Base-by-base conservation (phyloP, 2,113 vertebrate genomes). In the Amphiprion percula region DNA sequence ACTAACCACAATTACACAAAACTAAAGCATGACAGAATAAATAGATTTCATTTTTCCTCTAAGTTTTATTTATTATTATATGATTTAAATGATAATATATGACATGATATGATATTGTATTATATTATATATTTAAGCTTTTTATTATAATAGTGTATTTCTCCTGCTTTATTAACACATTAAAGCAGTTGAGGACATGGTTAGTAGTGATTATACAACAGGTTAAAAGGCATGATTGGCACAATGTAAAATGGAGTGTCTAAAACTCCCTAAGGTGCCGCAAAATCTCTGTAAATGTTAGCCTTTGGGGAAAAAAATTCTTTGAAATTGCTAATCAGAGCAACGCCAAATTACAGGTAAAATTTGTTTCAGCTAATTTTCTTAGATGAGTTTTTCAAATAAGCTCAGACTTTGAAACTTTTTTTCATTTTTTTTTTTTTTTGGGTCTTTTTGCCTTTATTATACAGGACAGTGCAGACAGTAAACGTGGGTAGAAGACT, bases 121-220 rank as follows among this genome's bases (percentile, higher is more conserved):
- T 26, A 26, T 2, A 26, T 26, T 26, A 26, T 26, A 30, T 30
- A 28, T 65, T 68, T 12, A 17, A 71, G 21, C 17, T 60, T 52
- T 60, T 33, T 61, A 50, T 58, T 52, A 21, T 74, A 78, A 75
- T 55, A 50, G 28, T 46, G 19, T 58, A 6, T 76, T 73, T 59
- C 56, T 61, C 19, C 59, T 59, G 41, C 69, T 78, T 79, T 54
- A 21, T 66, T 68, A 74, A 61, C 33, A 56, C 44, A 77, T 62
- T 23, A 62, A 68, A 78, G 68, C 72, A 60, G 64, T 73, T 78
- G 68, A 80, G 62, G 75, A 77, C 65, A 47, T 77, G 50, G 60
- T 84, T 79, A 62, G 64, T 9, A 68, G 67, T 52, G 79, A 83
- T 85, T 83, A 73, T 6, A 68, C 58, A 76, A 65, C 68, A 71